Base-by-base conservation (phyloP, 2,888 invertebrate genomes). In the Masnerella sp. region DNA sequence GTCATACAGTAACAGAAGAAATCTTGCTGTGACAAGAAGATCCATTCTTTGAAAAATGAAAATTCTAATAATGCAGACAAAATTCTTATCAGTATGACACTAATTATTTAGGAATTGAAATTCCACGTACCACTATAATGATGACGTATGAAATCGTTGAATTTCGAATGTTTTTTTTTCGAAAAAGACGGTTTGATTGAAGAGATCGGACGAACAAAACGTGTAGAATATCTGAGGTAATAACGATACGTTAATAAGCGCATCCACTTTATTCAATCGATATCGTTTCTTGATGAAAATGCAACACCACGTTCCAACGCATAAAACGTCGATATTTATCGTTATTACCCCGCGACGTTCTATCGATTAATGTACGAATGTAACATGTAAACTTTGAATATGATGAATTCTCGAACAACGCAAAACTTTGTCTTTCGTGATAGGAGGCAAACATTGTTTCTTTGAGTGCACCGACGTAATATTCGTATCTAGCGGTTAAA, bases 321-420 rank as follows among this genome's bases (percentile, higher is more conserved):
- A 40, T 30, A 36, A 14, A 36, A 22, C n/a, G 5, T 34, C 32
- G 25, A 47, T 30, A 40, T 49, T 58, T 56, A 58, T 36, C 58
- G 49, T 68, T 58, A 40, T 61, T 58, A 36, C 54, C 69, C 14
- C 61, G 2, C 22, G 15, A 54, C 12, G 17, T 54, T 61, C 40
- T 54, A 47, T 40, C 25, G 59, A 61, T 54, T 51, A 25, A 32
- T 56, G 64, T 70, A 58, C 56, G 70, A 64, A 64, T 70, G 62
- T 56, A 59, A 59, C 8, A 52, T 36, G 47, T 42, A 58, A 47
- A 58, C 47, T 54, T 51, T 64, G 32, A 58, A 43, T 58, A 71
- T 43, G 25, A 58, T 38, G 14, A 59, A 59, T 72, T 72, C 34
- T 64, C 51, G 32, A 59, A 45, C 65, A 72, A 65, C 72, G 72